Evolutionary conservation across 53 echinoderm and acorn worm genomes (phyloP).

Genomic region (Apostichopus leukothele): DNA sequence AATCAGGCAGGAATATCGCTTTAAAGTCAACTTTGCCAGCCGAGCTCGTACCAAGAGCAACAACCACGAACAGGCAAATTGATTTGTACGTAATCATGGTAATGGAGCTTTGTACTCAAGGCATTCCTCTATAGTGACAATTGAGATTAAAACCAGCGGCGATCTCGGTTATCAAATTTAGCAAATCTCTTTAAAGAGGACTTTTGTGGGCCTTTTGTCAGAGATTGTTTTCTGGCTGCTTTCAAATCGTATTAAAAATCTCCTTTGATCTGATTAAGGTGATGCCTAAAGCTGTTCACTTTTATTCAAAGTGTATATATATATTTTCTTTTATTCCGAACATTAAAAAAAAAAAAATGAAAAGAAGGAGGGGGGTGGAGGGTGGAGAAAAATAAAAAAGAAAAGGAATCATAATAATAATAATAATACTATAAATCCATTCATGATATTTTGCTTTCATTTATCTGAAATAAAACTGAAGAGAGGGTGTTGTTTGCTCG

Average conservation of each 20-base stretch:
- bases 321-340: neutral
- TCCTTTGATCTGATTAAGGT: conserved; percentile 34
- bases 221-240: neutral
- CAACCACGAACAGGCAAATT: neutral
- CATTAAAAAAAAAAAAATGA: neutral
- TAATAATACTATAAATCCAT: neutral
- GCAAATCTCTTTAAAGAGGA: conserved; percentile 33
- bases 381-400: neutral
- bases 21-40: too few relatives aligned
- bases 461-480: conserved; percentile 10
- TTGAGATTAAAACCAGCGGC: conserved; percentile 44
- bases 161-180: conserved; percentile 33
- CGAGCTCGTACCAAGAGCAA: neutral
- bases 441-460: conserved; percentile 37
- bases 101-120: conserved; percentile 42
- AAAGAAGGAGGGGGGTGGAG: neutral
- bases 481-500: conserved; percentile 25
- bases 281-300: neutral
- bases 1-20: too few relatives aligned
- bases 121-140: conserved; percentile 14
- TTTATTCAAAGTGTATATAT: neutral
- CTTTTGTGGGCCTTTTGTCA: conserved; percentile 39
- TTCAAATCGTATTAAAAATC: conserved; percentile 43
- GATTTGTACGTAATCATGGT: conserved; percentile 31
- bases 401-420: neutral